These are phyloP conservation scores for Physella acuta DNA, from an alignment of 1,140 invertebrate species.

Conservation along the genomic window DNA sequence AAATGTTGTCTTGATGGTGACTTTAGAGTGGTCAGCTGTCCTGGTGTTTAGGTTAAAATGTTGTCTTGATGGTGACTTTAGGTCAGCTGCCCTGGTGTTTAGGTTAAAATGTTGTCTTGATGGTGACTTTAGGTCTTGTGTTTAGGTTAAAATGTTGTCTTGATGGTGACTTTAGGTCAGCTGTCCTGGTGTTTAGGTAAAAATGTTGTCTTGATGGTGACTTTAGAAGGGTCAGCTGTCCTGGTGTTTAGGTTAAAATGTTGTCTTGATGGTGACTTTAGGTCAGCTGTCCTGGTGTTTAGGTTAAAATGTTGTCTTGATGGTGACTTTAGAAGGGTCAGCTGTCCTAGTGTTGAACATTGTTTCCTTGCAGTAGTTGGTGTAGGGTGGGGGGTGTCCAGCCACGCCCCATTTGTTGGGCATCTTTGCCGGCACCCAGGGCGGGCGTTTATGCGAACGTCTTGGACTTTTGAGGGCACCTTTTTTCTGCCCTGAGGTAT, in stretches of 20 bases:
- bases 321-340: background rate
- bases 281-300: background rate
- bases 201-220: constrained; percentile 8
- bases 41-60: constrained; percentile 4
- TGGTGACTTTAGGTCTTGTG: background rate
- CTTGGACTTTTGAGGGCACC: background rate
- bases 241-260: constrained; percentile 6
- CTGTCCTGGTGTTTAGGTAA: constrained; percentile 13
- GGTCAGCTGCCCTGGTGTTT: background rate
- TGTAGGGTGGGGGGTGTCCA: constrained; percentile 13
- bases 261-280: no score
- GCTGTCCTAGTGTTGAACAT: constrained; percentile 12
- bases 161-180: no score
- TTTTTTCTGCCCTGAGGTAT: background rate
- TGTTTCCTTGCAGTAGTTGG: constrained; percentile 18
- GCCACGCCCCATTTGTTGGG: constrained; percentile 17
- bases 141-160: no score
- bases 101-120: constrained; percentile 8
- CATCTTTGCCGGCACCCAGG: constrained; percentile 4
- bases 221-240: constrained; percentile 4
- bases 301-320: constrained; percentile 8
- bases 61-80: no score
- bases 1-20: no score
- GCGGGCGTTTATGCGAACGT: background rate
- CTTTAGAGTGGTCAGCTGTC: no score